phyloP scores from a whole-genome alignment of 2,797 vertebrate genomes.

The Danio albolineatus region DNA sequence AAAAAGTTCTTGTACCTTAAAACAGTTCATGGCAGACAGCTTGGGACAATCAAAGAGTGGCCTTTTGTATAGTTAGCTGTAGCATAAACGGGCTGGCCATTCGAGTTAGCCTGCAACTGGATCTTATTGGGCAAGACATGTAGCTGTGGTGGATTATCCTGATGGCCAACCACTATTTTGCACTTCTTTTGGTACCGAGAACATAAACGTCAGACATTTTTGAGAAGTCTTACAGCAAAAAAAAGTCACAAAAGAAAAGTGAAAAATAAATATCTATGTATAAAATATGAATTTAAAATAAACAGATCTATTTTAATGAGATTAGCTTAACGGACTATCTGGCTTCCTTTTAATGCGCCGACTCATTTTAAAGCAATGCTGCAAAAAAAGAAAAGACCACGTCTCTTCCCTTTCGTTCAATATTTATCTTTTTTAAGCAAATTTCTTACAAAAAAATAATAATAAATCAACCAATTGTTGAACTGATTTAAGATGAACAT shows the following conservation, averaged over 20 bases:
- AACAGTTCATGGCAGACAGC: conserved; percentile 48
- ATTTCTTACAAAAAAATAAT: background rate
- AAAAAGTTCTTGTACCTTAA: conserved; percentile 28
- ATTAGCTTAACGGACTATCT: conserved; percentile 30
- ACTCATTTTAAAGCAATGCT: conserved; percentile 28
- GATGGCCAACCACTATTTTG: conserved; percentile 58
- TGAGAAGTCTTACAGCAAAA: conserved; percentile 28
- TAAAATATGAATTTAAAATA: conserved; percentile 31
- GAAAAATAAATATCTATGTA: conserved; percentile 44
- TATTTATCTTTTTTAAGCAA: conserved; percentile 22
- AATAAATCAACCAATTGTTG: conserved; percentile 2
- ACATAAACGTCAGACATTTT: conserved; percentile 45
- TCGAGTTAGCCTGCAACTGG: conserved; percentile 28
- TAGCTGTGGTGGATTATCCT: conserved; percentile 42
- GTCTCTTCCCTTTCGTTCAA: conserved; percentile 21
- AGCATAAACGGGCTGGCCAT: conserved; percentile 49
- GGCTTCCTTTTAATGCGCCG: conserved; percentile 6
- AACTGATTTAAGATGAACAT: conserved; percentile 22
- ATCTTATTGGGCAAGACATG: conserved; percentile 41
- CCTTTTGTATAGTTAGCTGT: conserved; percentile 63
- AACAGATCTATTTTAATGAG: conserved; percentile 42
- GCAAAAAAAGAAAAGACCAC: background rate
- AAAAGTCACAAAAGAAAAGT: conserved; percentile 30
- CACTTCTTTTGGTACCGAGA: conserved; percentile 63
- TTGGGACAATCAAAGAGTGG: conserved; percentile 67